Base-by-base conservation (phyloP, 92 coral and sea anemone genomes). In the Muricea muricata region DNA sequence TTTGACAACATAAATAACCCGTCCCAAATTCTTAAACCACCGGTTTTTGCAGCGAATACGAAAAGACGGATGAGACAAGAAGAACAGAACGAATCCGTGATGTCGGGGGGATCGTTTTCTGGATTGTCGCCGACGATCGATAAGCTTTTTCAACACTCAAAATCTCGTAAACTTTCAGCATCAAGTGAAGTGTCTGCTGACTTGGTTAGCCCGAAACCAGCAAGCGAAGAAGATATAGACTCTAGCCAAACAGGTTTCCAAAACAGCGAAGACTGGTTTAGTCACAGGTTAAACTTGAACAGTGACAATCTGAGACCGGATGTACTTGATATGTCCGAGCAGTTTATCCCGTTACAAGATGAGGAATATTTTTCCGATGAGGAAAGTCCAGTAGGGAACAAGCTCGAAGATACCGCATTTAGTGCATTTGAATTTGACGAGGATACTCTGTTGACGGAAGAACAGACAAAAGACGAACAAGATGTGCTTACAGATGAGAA, bases 331-430 rank as follows among this genome's bases (percentile, higher is more conserved):
- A 34, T 58, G 21, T 31, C 30, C 17, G 1, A 67, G 7, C 48
- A 37, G 17, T 78, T 78, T 23, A 78, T 78, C 31, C 83, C 83
- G 4, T 46, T 78, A 6, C 71, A 57, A 25, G 71, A 78, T 25
- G 37, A 33, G 15, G 70, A 78, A 3, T 78, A 78, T 40, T 78
- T 71, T 34, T 78, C 83, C 24, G 83, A 58, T 23, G 83, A 78
- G 45, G 83, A 78, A 12, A n/a, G 57, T 21, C 48, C 32, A 29
- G 30, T 6, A 1, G 30, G 14, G 15, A 45, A 45, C 50, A 52
- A 25, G 60, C 23, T 20, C 23, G 60, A 18, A 18, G 23, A 52
- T 52, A 7, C 4, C 50, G 14, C 50, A 1, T 11, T 39, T 5
- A 18, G 1, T 12, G 37, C 8, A 23, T 6, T 28, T 7, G 79